phyloP scores from a whole-genome alignment of 2,113 vertebrate species.

The Gambusia affinis region DNA sequence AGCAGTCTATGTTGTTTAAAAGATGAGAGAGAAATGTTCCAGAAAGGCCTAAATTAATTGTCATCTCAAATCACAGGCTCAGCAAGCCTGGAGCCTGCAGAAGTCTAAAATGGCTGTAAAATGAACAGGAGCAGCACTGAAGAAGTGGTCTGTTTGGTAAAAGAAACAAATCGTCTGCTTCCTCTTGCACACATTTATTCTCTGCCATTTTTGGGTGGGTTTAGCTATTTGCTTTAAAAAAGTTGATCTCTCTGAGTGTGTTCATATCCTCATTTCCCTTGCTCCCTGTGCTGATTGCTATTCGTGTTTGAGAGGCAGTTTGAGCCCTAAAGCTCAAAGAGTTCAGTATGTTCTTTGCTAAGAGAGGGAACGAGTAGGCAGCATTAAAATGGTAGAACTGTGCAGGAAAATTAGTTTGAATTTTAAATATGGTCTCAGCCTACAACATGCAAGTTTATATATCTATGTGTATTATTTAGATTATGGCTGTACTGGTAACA shows the following conservation, averaged over 20 bases:
- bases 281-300: constrained; percentile 61
- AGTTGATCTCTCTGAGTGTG: constrained; percentile 1
- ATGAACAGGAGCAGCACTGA: constrained; percentile 36
- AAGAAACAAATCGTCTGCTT: constrained; percentile 46
- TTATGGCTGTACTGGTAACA: neutral
- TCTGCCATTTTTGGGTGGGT: constrained; percentile 14
- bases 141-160: constrained; percentile 48
- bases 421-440: constrained; percentile 1
- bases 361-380: constrained; percentile 24
- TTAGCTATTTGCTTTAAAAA: constrained; percentile 16
- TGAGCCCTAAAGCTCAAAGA: constrained; percentile 54
- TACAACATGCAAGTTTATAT: neutral
- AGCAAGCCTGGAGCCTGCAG: constrained; percentile 37
- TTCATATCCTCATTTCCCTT: constrained; percentile 32
- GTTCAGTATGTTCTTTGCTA: constrained; percentile 41
- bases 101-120: constrained; percentile 43
- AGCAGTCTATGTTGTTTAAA: constrained; percentile 48
- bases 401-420: constrained; percentile 15
- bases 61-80: constrained; percentile 58
- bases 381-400: neutral
- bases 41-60: constrained; percentile 62
- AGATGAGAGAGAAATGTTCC: constrained; percentile 46
- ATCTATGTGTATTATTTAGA: neutral
- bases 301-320: constrained; percentile 50
- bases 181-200: constrained; percentile 21